phyloP scores from a whole-genome alignment of 2,797 vertebrate species.

The Sebastes taczanowskii region DNA sequence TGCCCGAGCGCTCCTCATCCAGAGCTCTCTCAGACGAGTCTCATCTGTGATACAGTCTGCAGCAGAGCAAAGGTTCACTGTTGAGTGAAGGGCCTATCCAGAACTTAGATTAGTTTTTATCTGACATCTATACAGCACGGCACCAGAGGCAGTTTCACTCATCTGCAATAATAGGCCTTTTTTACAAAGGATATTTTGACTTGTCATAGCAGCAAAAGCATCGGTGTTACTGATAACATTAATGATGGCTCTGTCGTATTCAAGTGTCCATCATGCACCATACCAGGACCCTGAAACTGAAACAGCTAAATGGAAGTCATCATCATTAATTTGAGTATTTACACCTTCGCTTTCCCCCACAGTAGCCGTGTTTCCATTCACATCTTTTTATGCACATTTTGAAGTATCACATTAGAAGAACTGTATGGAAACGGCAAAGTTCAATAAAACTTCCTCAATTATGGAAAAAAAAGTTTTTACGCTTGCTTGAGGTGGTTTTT shows the following conservation, averaged over 20 bases:
- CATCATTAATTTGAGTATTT: not conserved
- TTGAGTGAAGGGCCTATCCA: slow-evolving; percentile 22
- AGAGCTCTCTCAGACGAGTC: slow-evolving; percentile 11
- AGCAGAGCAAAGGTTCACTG: slow-evolving; percentile 36
- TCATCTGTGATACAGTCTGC: slow-evolving; percentile 43
- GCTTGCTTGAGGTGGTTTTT: no score
- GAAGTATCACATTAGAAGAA: no score
- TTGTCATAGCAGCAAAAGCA: not conserved
- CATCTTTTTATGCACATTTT: no score
- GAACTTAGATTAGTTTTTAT: slow-evolving; percentile 56
- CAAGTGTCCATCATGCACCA: not conserved
- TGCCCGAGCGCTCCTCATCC: slow-evolving; percentile 20
- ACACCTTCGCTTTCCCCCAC: not conserved
- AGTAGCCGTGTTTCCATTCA: no score
- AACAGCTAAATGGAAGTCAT: not conserved
- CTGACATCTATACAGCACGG: slow-evolving; percentile 26
- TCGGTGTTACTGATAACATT: slow-evolving; percentile 16
- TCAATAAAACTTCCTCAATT: no score
- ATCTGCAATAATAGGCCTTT: not conserved
- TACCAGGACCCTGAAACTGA: not conserved
- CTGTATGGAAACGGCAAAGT: no score
- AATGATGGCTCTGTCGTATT: not conserved
- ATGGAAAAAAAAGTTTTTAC: no score
- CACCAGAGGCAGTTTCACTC: slow-evolving; percentile 9
- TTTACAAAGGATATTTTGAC: not conserved